Conservation (phyloP, 2,888 invertebrate species). For the Epirrhoe tristata region DNA sequence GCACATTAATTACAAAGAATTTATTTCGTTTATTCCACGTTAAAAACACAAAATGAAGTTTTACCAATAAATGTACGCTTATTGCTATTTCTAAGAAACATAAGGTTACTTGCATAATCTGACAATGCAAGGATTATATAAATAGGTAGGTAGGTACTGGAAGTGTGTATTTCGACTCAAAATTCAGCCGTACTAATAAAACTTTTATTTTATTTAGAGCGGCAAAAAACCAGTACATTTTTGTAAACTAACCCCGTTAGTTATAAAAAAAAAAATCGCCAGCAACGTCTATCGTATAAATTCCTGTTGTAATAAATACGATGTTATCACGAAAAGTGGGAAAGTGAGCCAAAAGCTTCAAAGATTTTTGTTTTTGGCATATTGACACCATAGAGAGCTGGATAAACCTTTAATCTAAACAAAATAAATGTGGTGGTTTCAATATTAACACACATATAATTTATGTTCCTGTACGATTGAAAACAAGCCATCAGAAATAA, state of each 20-base stretch:
- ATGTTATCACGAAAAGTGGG: background rate
- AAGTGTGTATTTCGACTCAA: conserved; percentile 8
- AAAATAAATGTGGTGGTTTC: no score
- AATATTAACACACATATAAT: no score
- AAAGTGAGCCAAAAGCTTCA: no score
- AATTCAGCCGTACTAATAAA: background rate
- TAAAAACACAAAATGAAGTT: background rate
- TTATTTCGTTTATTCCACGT: background rate
- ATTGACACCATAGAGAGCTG: no score
- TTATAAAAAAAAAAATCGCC: background rate
- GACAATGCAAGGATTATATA: conserved; percentile 43
- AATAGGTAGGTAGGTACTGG: conserved; percentile 24
- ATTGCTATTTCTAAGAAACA: conserved; percentile 18
- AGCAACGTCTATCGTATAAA: background rate
- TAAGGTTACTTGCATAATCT: conserved; percentile 43
- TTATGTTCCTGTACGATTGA: no score
- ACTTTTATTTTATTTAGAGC: background rate
- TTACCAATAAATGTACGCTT: conserved; percentile 31
- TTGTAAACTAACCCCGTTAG: background rate
- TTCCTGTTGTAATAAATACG: background rate
- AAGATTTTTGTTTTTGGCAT: no score
- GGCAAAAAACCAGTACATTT: background rate
- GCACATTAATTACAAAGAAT: background rate
- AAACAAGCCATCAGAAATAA: background rate
- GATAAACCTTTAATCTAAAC: no score